Evolutionary conservation across 2,888 invertebrate genomes (phyloP).

Genomic region (Cistogaster globosa): DNA sequence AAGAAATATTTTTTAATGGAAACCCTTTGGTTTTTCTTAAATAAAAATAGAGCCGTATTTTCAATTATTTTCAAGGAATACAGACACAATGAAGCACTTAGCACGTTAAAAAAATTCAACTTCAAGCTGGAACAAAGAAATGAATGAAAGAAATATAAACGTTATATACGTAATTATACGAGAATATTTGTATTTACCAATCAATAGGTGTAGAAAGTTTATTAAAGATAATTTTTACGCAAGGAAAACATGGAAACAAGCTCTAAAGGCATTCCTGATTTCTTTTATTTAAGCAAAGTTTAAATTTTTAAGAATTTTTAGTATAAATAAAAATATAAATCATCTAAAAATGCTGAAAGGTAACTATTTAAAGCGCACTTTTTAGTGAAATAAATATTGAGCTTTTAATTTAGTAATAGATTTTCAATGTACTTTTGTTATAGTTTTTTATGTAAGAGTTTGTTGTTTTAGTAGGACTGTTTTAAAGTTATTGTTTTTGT

Average conservation of each 20-base stretch:
- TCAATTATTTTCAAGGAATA: conserved; percentile 37
- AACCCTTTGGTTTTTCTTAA: conserved; percentile 22
- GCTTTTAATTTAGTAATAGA: no score
- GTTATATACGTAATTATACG: neutral
- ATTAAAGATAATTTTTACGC: neutral
- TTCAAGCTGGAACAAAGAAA: conserved; percentile 9
- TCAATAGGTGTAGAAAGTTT: conserved; percentile 24
- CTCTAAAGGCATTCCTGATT: neutral
- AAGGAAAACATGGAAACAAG: neutral
- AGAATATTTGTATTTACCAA: conserved; percentile 7
- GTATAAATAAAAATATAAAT: no score
- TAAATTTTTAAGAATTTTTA: no score
- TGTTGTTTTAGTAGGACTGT: no score
- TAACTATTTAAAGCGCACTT: no score
- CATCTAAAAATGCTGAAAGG: no score
- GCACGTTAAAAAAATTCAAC: neutral
- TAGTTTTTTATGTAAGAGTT: no score
- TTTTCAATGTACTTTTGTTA: no score
- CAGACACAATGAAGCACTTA: neutral
- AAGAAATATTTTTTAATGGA: neutral
- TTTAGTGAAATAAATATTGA: no score
- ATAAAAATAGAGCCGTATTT: conserved; percentile 47
- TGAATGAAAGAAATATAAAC: conserved; percentile 24
- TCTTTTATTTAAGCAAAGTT: neutral
- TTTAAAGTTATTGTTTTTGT: no score